Conservation (phyloP, 2,113 vertebrate genomes). For the Trematocara macrostoma region DNA sequence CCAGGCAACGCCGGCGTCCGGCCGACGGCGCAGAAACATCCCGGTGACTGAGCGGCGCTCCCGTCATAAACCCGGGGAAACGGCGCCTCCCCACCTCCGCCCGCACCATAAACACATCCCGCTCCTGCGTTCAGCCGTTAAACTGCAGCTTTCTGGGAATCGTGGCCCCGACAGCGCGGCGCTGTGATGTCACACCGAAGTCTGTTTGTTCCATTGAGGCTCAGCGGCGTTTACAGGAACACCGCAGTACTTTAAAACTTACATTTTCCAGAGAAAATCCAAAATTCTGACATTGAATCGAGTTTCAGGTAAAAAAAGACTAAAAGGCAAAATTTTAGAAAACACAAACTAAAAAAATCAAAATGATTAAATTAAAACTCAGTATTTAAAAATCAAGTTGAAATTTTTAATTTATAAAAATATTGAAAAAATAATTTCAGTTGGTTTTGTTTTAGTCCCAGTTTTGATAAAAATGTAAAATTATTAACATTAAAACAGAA, state of each 20-base stretch:
- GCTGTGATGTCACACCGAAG: background rate
- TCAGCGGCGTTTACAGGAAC: background rate
- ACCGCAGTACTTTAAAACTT: background rate
- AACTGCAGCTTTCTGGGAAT: background rate
- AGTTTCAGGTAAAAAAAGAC: background rate
- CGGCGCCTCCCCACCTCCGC: background rate
- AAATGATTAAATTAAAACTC: background rate
- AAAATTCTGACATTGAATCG: background rate
- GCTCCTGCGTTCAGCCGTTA: background rate
- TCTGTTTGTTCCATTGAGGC: background rate
- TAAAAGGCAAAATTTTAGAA: background rate
- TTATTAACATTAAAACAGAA: background rate
- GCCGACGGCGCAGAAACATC: constrained; percentile 28
- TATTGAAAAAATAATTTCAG: background rate
- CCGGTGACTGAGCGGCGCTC: background rate
- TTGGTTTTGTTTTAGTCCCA: background rate
- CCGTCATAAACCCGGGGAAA: background rate
- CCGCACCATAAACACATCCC: background rate
- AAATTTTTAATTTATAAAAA: background rate
- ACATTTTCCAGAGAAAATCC: background rate
- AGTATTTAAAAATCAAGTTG: background rate
- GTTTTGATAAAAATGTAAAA: background rate
- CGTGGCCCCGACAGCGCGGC: background rate
- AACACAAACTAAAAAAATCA: background rate
- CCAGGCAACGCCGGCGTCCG: background rate